A percentile compares a stretch with the other conserved stretches of the same genome.
Conservation (phyloP, 2,113 vertebrate genomes). For the Nibea coibor region DNA sequence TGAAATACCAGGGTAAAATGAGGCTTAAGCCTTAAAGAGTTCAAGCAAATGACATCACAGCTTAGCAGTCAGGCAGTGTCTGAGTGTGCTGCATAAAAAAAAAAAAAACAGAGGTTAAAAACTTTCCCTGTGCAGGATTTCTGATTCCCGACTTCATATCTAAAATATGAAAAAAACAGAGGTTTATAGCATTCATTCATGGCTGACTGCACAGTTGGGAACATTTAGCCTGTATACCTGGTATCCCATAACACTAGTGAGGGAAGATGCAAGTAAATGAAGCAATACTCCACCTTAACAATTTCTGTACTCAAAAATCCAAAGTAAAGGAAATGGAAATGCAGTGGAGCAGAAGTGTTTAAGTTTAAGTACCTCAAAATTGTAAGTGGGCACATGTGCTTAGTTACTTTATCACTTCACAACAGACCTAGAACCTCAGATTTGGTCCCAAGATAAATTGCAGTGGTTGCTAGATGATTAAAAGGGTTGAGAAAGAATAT, state of each 20-base stretch:
- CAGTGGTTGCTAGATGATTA: not conserved
- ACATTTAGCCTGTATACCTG: not conserved
- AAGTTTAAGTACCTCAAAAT: not conserved
- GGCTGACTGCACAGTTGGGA: not conserved
- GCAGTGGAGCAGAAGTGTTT: not conserved
- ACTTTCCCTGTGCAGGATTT: not conserved
- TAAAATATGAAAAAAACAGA: too few relatives aligned
- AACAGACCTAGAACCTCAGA: not conserved
- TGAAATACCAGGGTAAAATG: not conserved
- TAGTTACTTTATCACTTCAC: not conserved
- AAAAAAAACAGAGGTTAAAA: not conserved
- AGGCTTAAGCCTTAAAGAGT: not conserved
- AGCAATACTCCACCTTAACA: too few relatives aligned
- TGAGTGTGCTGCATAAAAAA: slow-evolving; percentile 10
- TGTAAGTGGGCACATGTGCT: not conserved
- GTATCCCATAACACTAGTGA: not conserved
- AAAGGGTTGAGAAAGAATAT: not conserved
- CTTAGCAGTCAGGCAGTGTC: not conserved
- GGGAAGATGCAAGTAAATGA: not conserved
- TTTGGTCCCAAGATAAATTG: not conserved
- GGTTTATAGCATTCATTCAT: not conserved
- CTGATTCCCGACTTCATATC: too few relatives aligned
- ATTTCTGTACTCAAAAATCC: too few relatives aligned
- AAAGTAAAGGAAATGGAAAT: not conserved
- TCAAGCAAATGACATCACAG: slow-evolving; percentile 17